A percentile compares a stretch with the other conserved stretches of the same genome.
Evolutionary conservation across 30 jellyfish, hydroid and myxozoan genomes (phyloP).

Genomic region (Euphysa ruthae): DNA sequence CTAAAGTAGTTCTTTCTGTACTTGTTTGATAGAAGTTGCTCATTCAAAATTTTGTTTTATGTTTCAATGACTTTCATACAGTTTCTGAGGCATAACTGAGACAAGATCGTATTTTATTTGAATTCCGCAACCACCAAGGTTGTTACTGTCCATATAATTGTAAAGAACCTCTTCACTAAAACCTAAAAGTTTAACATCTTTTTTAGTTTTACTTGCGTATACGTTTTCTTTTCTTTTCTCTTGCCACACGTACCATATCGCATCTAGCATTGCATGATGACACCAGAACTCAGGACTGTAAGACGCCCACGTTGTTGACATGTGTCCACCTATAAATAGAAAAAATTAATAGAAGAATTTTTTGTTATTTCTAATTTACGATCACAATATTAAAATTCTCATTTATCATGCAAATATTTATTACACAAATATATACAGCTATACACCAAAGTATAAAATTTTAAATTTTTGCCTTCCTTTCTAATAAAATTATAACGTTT

Average conservation of each 20-base stretch:
- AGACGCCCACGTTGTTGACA: constrained; percentile 22
- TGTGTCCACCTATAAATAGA: constrained; percentile 25
- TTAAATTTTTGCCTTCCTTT: too few relatives aligned
- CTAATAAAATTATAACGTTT: too few relatives aligned
- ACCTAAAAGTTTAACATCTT: background rate
- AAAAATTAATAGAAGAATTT: too few relatives aligned
- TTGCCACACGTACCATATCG: constrained; percentile 23
- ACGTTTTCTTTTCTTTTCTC: background rate
- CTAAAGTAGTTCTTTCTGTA: too few relatives aligned
- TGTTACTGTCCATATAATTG: background rate
- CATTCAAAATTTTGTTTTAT: too few relatives aligned
- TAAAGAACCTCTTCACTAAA: background rate
- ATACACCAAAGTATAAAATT: too few relatives aligned
- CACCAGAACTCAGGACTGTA: constrained; percentile 26
- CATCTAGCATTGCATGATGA: constrained; percentile 27
- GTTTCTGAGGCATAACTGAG: background rate
- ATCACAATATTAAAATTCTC: too few relatives aligned
- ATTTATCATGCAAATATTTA: too few relatives aligned
- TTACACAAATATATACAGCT: too few relatives aligned
- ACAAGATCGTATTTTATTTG: background rate
- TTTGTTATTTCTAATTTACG: background rate
- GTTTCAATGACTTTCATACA: too few relatives aligned
- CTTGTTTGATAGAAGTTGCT: too few relatives aligned
- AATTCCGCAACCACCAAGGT: background rate
- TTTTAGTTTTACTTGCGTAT: background rate